These are phyloP conservation scores for Vidua chalybeata DNA, from an alignment of 2,113 vertebrate species.

Conservation along the genomic window DNA sequence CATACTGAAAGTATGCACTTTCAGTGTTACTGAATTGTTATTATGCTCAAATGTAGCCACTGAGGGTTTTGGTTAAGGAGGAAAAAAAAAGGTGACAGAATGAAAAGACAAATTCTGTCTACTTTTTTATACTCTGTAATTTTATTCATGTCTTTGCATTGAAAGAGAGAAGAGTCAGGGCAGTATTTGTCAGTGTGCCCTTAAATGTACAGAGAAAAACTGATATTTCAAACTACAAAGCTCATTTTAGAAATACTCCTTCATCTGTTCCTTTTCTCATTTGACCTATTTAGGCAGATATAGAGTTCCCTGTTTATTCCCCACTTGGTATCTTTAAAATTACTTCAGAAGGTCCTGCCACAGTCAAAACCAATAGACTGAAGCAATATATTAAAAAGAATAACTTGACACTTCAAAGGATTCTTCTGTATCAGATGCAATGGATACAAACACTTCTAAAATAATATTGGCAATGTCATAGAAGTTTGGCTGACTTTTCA, in stretches of 20 bases:
- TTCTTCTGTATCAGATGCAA: not conserved
- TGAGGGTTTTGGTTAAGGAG: not conserved
- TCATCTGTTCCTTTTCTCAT: conserved; percentile 1
- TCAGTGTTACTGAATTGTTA: not conserved
- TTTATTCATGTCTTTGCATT: not conserved
- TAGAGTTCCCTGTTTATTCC: not conserved
- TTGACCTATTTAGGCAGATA: not conserved
- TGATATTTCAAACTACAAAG: not conserved
- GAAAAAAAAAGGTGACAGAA: not conserved
- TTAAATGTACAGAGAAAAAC: not conserved
- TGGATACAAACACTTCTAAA: not conserved
- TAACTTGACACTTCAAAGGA: not conserved
- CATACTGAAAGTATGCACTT: not conserved
- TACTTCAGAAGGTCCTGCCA: not conserved
- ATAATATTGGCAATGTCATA: not conserved
- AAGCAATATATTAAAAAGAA: not conserved
- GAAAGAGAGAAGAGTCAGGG: not conserved
- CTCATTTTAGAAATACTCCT: not conserved
- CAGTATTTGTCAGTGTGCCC: not conserved
- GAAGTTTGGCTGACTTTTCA: not conserved
- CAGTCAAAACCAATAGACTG: not conserved
- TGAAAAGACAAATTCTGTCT: not conserved
- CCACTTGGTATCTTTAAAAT: not conserved
- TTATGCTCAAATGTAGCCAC: not conserved
- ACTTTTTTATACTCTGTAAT: not conserved